A percentile compares a stretch with the other conserved stretches of the same genome.
Conservation (phyloP, 1,140 invertebrate species). For the Ephestia elutella region DNA sequence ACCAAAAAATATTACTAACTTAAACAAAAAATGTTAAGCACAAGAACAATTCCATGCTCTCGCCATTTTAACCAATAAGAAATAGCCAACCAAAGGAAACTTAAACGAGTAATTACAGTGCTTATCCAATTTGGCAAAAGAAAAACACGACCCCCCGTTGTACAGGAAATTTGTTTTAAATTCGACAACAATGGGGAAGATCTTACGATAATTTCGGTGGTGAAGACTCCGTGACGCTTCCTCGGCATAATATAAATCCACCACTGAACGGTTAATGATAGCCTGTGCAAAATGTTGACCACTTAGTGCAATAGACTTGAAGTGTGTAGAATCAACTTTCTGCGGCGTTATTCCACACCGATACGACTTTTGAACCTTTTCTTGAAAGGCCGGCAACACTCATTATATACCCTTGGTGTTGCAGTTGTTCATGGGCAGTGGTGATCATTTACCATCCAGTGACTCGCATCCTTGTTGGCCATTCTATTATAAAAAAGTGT, state of each 20-base stretch:
- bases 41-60: background rate
- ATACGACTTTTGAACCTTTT: no score
- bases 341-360: no score
- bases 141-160: constrained; percentile 64
- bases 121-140: constrained; percentile 69
- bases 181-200: constrained; percentile 71
- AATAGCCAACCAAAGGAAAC: constrained; percentile 42
- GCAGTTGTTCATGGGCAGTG: no score
- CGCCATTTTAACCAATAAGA: constrained; percentile 24
- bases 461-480: no score
- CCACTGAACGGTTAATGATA: constrained; percentile 61
- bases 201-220: constrained; percentile 62
- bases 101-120: constrained; percentile 68
- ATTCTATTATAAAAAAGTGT: no score
- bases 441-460: no score
- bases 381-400: no score
- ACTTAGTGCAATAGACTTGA: background rate
- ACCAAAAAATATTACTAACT: no score
- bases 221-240: constrained; percentile 53
- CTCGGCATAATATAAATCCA: constrained; percentile 39
- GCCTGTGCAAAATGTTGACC: constrained; percentile 21
- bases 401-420: no score
- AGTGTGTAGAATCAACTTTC: no score
- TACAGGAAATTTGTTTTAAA: constrained; percentile 72
- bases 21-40: no score